A percentile compares a stretch with the other conserved stretches of the same genome.
These are phyloP conservation scores for Champsocephalus esox DNA, from an alignment of 2,797 vertebrate genomes.

Conservation along the genomic window DNA sequence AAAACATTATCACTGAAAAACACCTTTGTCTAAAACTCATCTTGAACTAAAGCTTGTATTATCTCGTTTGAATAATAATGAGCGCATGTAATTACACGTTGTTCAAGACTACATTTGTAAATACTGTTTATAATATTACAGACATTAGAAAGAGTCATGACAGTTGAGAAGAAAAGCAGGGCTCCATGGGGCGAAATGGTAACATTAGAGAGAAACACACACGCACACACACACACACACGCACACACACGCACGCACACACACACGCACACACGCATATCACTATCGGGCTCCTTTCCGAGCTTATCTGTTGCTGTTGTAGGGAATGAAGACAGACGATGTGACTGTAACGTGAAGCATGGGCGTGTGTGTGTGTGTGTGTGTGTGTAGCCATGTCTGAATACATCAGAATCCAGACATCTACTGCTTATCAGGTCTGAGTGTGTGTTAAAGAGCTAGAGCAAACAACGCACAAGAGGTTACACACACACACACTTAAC, in stretches of 20 bases:
- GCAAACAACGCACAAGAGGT: too few species aligned
- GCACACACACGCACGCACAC: conserved; percentile 5
- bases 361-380: background rate
- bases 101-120: too few species aligned
- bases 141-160: conserved; percentile 28
- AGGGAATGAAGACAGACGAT: conserved; percentile 66
- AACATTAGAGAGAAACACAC: background rate
- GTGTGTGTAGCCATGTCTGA: background rate
- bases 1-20: too few species aligned
- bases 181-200: background rate
- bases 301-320: conserved; percentile 55
- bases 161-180: background rate
- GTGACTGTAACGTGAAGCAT: conserved; percentile 63
- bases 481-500: conserved; percentile 58
- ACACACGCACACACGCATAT: conserved; percentile 20
- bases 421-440: background rate
- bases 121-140: background rate
- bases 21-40: too few species aligned
- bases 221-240: background rate
- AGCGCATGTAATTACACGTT: too few species aligned
- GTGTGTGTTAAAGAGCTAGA: background rate
- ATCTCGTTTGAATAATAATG: too few species aligned
- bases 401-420: background rate
- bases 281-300: conserved; percentile 30
- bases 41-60: too few species aligned